phyloP scores from a whole-genome alignment of 2,113 vertebrate species.

The Illadopsis cleaveri region DNA sequence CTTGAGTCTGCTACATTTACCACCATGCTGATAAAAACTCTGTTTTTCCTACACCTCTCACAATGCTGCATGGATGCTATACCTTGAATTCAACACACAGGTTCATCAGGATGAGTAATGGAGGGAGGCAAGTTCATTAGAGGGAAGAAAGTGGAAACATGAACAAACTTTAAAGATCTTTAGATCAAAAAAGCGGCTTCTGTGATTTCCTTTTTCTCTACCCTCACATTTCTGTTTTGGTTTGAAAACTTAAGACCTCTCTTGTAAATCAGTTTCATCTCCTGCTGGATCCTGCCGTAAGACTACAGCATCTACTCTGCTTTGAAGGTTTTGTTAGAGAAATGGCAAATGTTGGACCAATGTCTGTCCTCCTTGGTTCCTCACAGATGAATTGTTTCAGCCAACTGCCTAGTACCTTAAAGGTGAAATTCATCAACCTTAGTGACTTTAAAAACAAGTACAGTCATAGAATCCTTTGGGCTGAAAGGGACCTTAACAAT shows the following conservation, averaged over 20 bases:
- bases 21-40: neutral
- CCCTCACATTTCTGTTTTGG: neutral
- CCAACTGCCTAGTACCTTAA: neutral
- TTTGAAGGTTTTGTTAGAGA: neutral
- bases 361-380: neutral
- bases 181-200: neutral
- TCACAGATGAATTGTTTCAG: neutral
- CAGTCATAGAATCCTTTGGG: neutral
- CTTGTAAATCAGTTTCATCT: neutral
- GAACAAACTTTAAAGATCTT: neutral
- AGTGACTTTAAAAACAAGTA: neutral
- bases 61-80: neutral
- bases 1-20: neutral
- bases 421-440: neutral
- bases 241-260: neutral
- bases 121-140: neutral
- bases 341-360: neutral
- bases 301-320: fast-evolving
- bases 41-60: neutral
- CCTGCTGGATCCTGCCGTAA: neutral
- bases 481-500: neutral
- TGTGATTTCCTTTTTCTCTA: neutral
- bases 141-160: neutral
- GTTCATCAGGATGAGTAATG: neutral
- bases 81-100: neutral